These are phyloP conservation scores for Spisula solida DNA, from an alignment of 2,888 invertebrate genomes.

Conservation along the genomic window DNA sequence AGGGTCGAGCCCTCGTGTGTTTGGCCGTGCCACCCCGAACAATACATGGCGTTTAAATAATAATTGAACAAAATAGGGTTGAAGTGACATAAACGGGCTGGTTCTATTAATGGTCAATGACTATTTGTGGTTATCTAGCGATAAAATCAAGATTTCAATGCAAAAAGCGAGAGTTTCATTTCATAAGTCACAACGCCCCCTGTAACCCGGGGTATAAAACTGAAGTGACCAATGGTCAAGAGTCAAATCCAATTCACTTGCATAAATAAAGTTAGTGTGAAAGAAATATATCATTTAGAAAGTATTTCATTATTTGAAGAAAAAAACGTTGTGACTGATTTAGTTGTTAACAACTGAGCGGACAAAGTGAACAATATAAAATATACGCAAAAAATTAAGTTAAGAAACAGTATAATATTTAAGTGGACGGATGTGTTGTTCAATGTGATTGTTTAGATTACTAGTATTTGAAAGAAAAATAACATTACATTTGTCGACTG, in stretches of 20 bases:
- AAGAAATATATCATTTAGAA: constrained; percentile 12
- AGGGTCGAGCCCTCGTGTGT: constrained; percentile 68
- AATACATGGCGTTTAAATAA: constrained; percentile 68
- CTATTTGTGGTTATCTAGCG: constrained; percentile 53
- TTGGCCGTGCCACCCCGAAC: constrained; percentile 66
- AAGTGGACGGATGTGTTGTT: not conserved
- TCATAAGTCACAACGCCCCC: constrained; percentile 74
- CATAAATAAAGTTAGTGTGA: constrained; percentile 25
- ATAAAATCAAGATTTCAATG: constrained; percentile 43
- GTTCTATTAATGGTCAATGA: constrained; percentile 64
- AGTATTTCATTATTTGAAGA: not conserved
- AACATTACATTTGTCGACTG: not conserved
- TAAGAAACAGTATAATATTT: not conserved
- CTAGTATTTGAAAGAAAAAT: not conserved
- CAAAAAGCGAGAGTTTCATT: constrained; percentile 73
- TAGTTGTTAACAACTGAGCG: not conserved
- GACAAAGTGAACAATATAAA: not conserved
- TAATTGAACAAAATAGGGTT: constrained; percentile 67
- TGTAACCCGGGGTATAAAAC: constrained; percentile 62
- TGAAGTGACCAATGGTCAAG: constrained; percentile 57
- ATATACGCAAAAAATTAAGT: not conserved
- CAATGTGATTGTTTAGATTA: not conserved
- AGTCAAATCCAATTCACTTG: constrained; percentile 64
- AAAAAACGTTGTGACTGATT: not conserved
- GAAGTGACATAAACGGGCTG: constrained; percentile 68